These are phyloP conservation scores for Phrynosoma blainvillii DNA, from an alignment of 2,113 vertebrate genomes.

Conservation along the genomic window DNA sequence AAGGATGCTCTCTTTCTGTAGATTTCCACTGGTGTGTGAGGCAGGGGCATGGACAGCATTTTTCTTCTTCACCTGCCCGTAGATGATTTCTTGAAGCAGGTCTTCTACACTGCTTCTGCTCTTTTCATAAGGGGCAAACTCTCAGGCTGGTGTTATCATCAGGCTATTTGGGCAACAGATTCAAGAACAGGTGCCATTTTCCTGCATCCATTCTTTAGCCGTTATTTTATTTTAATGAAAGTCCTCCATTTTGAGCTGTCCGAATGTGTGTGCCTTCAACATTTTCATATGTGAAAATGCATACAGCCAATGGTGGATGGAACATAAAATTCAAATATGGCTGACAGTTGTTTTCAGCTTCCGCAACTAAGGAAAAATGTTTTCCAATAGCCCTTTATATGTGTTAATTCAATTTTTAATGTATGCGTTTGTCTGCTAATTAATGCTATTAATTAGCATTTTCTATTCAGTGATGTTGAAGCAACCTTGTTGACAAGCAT, in stretches of 20 bases:
- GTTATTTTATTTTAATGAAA: background rate
- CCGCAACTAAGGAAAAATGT: background rate
- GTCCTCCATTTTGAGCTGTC: background rate
- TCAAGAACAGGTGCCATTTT: background rate
- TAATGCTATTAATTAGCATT: background rate
- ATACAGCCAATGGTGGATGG: background rate
- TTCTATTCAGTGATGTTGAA: background rate
- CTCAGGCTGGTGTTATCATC: constrained; percentile 3
- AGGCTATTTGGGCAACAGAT: background rate
- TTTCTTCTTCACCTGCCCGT: fast-evolving
- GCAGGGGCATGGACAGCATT: background rate
- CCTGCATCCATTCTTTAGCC: background rate
- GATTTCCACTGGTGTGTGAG: background rate
- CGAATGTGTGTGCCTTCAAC: background rate
- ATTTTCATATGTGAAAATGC: background rate
- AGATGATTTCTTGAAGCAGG: background rate
- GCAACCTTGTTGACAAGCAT: background rate
- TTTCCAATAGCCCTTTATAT: background rate
- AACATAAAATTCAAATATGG: background rate
- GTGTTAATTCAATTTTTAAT: background rate
- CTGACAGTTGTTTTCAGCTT: background rate
- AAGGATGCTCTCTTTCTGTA: constrained; percentile 28
- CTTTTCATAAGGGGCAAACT: background rate
- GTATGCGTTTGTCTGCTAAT: background rate
- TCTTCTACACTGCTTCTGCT: background rate